A percentile compares a stretch with the other conserved stretches of the same genome.
These are phyloP conservation scores for Galaxea fascicularis DNA, from an alignment of 92 coral and sea anemone species.

Conservation along the genomic window DNA sequence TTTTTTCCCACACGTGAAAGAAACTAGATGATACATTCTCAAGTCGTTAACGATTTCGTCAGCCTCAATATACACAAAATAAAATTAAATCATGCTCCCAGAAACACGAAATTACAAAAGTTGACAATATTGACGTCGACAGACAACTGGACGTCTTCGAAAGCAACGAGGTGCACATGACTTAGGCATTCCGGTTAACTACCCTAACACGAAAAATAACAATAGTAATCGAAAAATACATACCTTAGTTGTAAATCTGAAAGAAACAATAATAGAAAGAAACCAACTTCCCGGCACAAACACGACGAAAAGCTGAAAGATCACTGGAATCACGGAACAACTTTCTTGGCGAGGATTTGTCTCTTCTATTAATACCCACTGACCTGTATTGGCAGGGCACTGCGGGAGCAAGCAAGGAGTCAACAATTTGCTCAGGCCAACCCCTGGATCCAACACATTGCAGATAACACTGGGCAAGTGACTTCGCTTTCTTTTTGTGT, in stretches of 20 bases:
- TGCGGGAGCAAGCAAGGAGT: slow-evolving; percentile 33
- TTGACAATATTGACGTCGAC: slow-evolving; percentile 37
- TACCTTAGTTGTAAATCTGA: slow-evolving; percentile 21
- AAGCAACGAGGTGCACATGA: background rate
- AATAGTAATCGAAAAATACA: slow-evolving; percentile 1
- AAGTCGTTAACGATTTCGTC: slow-evolving; percentile 36
- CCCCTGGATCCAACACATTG: background rate
- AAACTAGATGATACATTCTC: slow-evolving; percentile 22
- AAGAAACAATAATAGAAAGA: background rate
- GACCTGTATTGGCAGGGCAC: slow-evolving; percentile 47
- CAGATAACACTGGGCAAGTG: background rate
- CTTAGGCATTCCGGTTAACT: background rate
- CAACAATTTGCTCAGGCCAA: background rate
- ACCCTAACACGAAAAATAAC: background rate
- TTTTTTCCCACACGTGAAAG: slow-evolving; percentile 27
- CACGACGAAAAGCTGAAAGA: background rate
- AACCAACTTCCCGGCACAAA: background rate
- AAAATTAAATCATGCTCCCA: slow-evolving; percentile 20
- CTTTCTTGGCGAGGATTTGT: slow-evolving; percentile 21
- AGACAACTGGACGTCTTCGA: background rate
- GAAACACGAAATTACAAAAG: slow-evolving; percentile 32
- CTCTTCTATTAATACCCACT: slow-evolving; percentile 22
- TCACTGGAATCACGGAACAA: no score
- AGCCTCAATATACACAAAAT: slow-evolving; percentile 23
- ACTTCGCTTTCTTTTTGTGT: no score